Evolutionary conservation across 2,113 vertebrate species (phyloP), one percentile per base, ranked within the genome.

Genomic region (Pomatostomus ruficeps): DNA sequence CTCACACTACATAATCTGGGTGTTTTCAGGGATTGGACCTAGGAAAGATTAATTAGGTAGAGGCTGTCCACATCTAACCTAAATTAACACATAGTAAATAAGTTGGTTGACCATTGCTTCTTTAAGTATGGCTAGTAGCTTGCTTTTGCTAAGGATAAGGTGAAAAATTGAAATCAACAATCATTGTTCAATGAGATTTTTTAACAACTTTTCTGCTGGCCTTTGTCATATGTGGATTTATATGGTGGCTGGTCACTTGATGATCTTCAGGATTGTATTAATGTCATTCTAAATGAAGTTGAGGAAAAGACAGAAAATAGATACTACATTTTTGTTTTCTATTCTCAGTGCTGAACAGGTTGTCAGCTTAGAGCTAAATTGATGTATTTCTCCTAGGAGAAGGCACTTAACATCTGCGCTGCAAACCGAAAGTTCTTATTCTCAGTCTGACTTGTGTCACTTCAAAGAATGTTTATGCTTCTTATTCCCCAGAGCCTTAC

Each of bases 401-500:
- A 78, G 38, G 25, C 0, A 7, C 10, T 58, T 63, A 59, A 48
- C 23, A 52, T 59, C 35, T 70, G 7, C 68, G 23, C 45, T 83
- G 22, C 52, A 70, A 88, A 13, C 21, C 10, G 8, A 23, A 43
- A 83, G 59, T 63, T 83, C 36, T 84, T 92, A 13, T 8, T 84
- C 22, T 93, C 35, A 67, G 2, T 82, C 77, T 93, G 70, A 92
- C 29, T n/a, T 65, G 82, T 10, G 85, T 72, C 28, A 59, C 29
- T 83, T 80, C 77, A 79, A 83, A 75, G 91, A 42, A 76, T 66
- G 48, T 76, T 91, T 66, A n/a, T 96, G 52, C 29, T 88, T 48
- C 85, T 94, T 91, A 33, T 79, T 93, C 71, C n/a, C 35, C 94
- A 99, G 99, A 99, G 98, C 96, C 98, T 99, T 93, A 99, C 99